These are phyloP conservation scores for Pica pica DNA, from an alignment of 2,113 vertebrate genomes.

Conservation along the genomic window DNA sequence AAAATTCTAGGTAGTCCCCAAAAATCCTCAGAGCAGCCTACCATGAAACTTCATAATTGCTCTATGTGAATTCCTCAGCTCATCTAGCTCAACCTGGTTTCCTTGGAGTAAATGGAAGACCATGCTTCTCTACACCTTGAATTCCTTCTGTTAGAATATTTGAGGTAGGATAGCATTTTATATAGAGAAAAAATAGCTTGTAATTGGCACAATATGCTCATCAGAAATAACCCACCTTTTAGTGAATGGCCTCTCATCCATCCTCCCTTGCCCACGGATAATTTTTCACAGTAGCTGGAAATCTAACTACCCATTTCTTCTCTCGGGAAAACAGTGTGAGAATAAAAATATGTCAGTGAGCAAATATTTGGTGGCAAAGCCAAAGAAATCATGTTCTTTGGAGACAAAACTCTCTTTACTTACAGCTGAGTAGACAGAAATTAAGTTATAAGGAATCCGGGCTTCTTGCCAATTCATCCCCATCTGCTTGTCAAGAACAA, in stretches of 20 bases:
- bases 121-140: accelerated
- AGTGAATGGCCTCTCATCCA: neutral
- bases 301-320: neutral
- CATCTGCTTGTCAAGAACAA: slow-evolving; percentile 22
- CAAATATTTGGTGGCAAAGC: slow-evolving; percentile 3
- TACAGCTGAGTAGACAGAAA: slow-evolving; percentile 26
- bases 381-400: neutral
- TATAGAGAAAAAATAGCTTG: neutral
- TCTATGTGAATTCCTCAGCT: neutral
- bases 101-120: neutral
- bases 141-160: neutral
- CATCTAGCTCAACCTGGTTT: neutral
- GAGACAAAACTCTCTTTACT: slow-evolving; percentile 15
- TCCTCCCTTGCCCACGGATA: neutral
- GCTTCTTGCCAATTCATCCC: slow-evolving; percentile 30
- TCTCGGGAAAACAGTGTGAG: neutral
- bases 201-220: neutral
- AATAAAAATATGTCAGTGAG: neutral
- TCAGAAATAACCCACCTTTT: neutral
- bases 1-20: neutral
- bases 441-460: neutral
- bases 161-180: neutral
- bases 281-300: neutral
- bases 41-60: neutral
- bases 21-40: neutral